Evolutionary conservation across 2,888 invertebrate species (phyloP), one percentile per base, ranked within the genome.

Genomic region (Macaria notata): DNA sequence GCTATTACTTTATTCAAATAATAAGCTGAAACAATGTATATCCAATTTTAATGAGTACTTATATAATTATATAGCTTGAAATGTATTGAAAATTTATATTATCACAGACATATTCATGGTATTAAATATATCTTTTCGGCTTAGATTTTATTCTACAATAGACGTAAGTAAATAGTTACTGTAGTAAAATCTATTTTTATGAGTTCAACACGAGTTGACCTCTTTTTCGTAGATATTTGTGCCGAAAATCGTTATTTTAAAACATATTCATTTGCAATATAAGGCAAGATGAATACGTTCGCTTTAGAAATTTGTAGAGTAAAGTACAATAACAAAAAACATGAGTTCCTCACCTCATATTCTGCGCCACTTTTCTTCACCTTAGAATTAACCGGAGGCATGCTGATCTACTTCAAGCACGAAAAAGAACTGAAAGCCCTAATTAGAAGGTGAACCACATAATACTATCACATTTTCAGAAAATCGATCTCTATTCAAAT

Each of bases 371-470:
- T 79, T 80, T 90, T 89, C 76, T 88, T 89, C 62, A 79, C 73
- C 73, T 90, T 90, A 56, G 89, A 87, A 77, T 89, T 90, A 54
- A 91, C 81, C 65, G 91, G 91, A 69, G 90, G 91, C 91, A 91
- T 91, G 56, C 68, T 81, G 64, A 45, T 54, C 31, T 9, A 60
- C 63, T 44, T 48, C 9, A 52, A 58, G 56, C 61, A 43, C 54
- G 51, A 46, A 49, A 53, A 48, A 45, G 19, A 31, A 54, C 46
- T 6, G 48, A 7, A 45, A 36, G 50, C n/a, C 33, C 44, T 42
- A 41, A 9, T 8, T 19, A 41, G 0, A 39, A 47, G 31, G 6
- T 33, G 3, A 30, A 4, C 30, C 9, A 30, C 3, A 31, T 46
- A 29, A 31, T 51, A 19, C 19, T 19, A 71, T 75, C 71, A 76